These are phyloP conservation scores for Sphaerophoria taeniata DNA, from an alignment of 2,888 invertebrate species.

Conservation along the genomic window DNA sequence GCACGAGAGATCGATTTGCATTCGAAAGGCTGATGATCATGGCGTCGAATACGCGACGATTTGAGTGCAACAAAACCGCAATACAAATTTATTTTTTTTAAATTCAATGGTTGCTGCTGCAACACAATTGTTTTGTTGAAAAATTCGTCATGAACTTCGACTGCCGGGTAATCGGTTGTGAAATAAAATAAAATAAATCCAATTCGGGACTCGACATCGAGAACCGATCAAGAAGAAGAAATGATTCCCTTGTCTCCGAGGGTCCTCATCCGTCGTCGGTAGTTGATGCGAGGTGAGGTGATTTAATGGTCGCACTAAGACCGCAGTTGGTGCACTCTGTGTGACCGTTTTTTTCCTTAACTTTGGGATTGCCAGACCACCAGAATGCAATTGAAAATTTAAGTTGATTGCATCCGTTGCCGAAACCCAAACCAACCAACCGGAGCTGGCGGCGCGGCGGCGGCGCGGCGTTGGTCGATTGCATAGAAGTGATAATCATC, in stretches of 20 bases:
- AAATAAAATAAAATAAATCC: slow-evolving; percentile 57
- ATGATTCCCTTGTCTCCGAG: not conserved
- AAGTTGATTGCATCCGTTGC: slow-evolving; percentile 57
- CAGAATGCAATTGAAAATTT: slow-evolving; percentile 58
- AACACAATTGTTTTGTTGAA: slow-evolving; percentile 12
- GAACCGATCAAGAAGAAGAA: slow-evolving; percentile 32
- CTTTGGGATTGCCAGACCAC: slow-evolving; percentile 15
- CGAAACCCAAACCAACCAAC: not conserved
- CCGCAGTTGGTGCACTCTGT: slow-evolving; percentile 44
- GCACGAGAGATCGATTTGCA: slow-evolving; percentile 72
- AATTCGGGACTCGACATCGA: slow-evolving; percentile 37
- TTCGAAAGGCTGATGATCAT: slow-evolving; percentile 34
- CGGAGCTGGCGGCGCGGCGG: slow-evolving; percentile 11
- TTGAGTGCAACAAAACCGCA: slow-evolving; percentile 55
- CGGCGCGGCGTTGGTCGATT: not conserved
- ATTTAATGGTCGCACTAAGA: slow-evolving; percentile 66
- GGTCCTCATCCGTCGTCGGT: slow-evolving; percentile 22
- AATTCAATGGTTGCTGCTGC: slow-evolving; percentile 68
- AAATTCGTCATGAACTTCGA: slow-evolving; percentile 61
- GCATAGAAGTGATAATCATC: slow-evolving; percentile 53
- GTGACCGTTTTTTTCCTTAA: slow-evolving; percentile 46
- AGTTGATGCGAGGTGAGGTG: slow-evolving; percentile 45
- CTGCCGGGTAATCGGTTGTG: slow-evolving; percentile 57
- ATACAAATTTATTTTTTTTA: slow-evolving; percentile 36
- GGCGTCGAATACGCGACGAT: slow-evolving; percentile 38